phyloP scores from a whole-genome alignment of 2,888 invertebrate species.

The Synergus itoensis region DNA sequence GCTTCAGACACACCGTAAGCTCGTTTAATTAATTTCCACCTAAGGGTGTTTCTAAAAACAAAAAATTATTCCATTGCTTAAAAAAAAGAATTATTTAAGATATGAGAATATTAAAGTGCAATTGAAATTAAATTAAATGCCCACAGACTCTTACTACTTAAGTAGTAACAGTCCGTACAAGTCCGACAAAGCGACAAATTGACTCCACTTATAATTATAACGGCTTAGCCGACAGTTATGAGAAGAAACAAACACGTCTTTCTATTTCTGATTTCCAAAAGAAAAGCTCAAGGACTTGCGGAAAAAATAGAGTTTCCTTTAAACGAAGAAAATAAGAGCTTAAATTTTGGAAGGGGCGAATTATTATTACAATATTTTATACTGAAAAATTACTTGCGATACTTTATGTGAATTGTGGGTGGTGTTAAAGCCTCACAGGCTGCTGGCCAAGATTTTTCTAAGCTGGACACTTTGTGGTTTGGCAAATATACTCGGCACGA shows the following conservation, averaged over 20 bases:
- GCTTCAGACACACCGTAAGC: constrained; percentile 73
- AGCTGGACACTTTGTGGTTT: constrained; percentile 68
- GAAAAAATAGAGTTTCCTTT: not conserved
- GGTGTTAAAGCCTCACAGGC: constrained; percentile 55
- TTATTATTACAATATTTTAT: not conserved
- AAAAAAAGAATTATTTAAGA: not conserved
- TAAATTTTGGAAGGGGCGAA: not conserved
- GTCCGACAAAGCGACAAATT: not conserved
- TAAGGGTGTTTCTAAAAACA: not conserved
- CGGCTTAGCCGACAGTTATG: not conserved
- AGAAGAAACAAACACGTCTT: not conserved
- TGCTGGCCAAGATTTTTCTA: constrained; percentile 69
- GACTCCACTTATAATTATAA: not conserved
- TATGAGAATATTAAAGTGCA: not conserved
- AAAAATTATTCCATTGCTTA: not conserved
- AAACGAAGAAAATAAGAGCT: not conserved
- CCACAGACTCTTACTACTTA: not conserved
- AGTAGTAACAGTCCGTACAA: not conserved
- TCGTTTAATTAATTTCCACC: constrained; percentile 18
- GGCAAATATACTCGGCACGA: constrained; percentile 66
- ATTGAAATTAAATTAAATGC: not conserved
- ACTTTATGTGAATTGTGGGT: not conserved
- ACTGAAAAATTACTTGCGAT: not conserved
- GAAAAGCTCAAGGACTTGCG: not conserved
- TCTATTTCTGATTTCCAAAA: not conserved